Percentiles rank a stretch among this genome's conserved stretches.
Evolutionary conservation across 2,888 invertebrate genomes (phyloP).

Genomic region (Hyles lineata): DNA sequence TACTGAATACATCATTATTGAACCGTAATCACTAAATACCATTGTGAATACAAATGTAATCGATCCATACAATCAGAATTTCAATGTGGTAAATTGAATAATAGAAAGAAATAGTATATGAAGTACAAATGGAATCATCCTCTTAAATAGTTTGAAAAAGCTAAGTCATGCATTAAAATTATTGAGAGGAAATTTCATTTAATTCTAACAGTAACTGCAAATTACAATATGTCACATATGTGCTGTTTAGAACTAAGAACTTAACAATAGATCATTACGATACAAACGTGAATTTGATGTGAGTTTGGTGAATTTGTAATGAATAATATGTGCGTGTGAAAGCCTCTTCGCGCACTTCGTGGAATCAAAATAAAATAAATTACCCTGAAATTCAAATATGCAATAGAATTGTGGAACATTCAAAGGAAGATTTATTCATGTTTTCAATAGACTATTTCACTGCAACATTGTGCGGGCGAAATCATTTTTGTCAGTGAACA

Average conservation of each 20-base stretch:
- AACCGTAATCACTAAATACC: too few relatives aligned
- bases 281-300: not conserved
- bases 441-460: not conserved
- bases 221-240: not conserved
- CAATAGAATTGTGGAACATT: not conserved
- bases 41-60: too few relatives aligned
- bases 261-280: not conserved
- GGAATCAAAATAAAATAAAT: slow-evolving; percentile 3
- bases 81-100: too few relatives aligned
- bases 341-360: not conserved
- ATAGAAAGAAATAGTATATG: too few relatives aligned
- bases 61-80: too few relatives aligned
- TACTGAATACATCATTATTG: too few relatives aligned
- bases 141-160: too few relatives aligned
- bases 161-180: too few relatives aligned
- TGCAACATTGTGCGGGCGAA: slow-evolving; percentile 2
- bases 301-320: not conserved
- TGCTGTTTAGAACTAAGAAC: not conserved
- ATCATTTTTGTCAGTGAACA: slow-evolving; percentile 3
- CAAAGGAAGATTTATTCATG: not conserved
- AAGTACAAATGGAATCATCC: too few relatives aligned
- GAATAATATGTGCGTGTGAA: too few relatives aligned
- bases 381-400: slow-evolving; percentile 1
- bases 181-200: too few relatives aligned
- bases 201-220: too few relatives aligned